Conservation (phyloP, 2,113 vertebrate genomes). For the Anhinga anhinga region DNA sequence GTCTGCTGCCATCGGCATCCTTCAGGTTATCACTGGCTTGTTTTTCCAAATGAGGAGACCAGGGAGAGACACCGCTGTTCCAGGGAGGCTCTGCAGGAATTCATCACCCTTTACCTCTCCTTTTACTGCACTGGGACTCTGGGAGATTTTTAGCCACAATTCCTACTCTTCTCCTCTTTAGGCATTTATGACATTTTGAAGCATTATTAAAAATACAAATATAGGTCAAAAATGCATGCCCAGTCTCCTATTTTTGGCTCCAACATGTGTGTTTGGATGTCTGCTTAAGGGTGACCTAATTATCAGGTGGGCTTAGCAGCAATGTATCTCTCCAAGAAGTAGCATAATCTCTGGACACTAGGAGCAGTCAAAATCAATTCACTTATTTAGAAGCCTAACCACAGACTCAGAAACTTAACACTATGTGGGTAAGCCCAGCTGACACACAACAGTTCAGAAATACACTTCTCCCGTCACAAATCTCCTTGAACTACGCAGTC, state of each 20-base stretch:
- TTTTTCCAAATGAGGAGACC: not conserved
- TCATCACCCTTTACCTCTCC: not conserved
- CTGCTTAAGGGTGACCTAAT: not conserved
- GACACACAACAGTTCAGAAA: not conserved
- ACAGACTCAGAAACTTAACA: not conserved
- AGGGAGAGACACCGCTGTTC: not conserved
- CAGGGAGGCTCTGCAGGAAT: not conserved
- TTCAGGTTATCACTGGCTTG: not conserved
- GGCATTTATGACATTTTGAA: not conserved
- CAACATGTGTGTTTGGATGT: not conserved
- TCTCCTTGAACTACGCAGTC: not conserved
- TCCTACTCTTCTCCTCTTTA: not conserved
- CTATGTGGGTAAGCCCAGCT: not conserved
- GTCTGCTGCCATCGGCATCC: not conserved
- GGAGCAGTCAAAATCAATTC: not conserved
- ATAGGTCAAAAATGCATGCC: not conserved
- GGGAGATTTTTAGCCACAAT: not conserved
- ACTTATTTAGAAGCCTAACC: not conserved
- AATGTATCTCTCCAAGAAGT: not conserved
- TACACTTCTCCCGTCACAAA: not conserved
- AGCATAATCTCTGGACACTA: not conserved
- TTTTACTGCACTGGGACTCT: not conserved
- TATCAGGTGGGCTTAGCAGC: not conserved
- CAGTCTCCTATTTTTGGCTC: not conserved
- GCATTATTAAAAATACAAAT: conserved; percentile 1